Evolutionary conservation across 2,888 invertebrate genomes (phyloP), one percentile per base, ranked within the genome.

Genomic region (Tineola bisselliella): DNA sequence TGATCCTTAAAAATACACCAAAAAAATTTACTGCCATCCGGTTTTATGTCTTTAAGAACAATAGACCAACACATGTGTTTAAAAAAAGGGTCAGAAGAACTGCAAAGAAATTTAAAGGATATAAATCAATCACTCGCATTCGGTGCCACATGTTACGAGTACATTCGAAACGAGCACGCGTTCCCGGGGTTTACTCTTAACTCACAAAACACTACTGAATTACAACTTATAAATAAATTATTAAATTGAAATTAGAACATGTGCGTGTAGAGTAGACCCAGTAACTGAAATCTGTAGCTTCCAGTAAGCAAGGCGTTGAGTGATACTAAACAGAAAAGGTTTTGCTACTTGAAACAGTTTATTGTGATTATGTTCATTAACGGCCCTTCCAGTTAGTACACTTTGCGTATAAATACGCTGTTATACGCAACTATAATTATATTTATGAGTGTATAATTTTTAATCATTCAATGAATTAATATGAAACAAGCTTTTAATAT

Each of bases 111-210:
- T 48, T 13, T 48, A 13, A 48, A 54, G 25, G 17, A 6, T n/a
- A 54, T 54, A 54, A 54, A 54, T 54, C 54, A 54, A 54, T 54
- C 54, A 54, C 12, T 13, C 54, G 52, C 52, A 52, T 52, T 52
- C 15, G 18, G 17, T 15, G 15, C 10, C 13, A 52, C 15, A 52
- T 52, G 52, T 13, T 43, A 12, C 13, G 13, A n/a, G n/a, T 43
- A 43, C 43, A 43, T 12, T 3, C 8, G 8, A 43, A 43, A n/a
- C 25, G 25, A 43, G 43, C 43, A 43, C 25, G 25, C 43, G 43
- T 43, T 43, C 43, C 8, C 8, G 43, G 13, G 43, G 43, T 43
- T 13, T 43, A 43, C 43, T 43, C 43, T 12, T 8, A 43, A 43
- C 8, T 4, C 8, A n/a, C 2, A 25, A 25, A 25, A 25, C 2